Percentiles rank a stretch among this genome's conserved stretches.
These are phyloP conservation scores for Sphenodon punctatus DNA, from an alignment of 2,797 vertebrate species.

Conservation along the genomic window DNA sequence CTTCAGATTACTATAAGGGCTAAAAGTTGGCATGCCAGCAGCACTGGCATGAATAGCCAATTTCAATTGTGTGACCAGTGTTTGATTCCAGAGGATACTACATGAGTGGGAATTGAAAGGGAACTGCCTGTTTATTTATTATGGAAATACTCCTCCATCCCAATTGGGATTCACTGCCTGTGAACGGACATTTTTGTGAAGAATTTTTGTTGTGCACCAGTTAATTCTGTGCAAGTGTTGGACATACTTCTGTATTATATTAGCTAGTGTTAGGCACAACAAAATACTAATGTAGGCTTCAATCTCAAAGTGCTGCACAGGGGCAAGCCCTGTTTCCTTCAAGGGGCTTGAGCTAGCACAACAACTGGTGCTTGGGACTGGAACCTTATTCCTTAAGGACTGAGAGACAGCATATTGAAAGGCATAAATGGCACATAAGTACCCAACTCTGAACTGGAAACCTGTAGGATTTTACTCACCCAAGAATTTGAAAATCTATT, in stretches of 20 bases:
- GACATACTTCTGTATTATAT: not conserved
- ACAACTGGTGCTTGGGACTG: too few species aligned
- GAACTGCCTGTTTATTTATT: slow-evolving; percentile 2
- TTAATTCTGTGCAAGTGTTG: not conserved
- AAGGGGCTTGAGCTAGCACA: too few species aligned
- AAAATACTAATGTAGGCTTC: not conserved
- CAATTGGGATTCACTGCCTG: not conserved
- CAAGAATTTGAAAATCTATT: too few species aligned
- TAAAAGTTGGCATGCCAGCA: slow-evolving; percentile 53
- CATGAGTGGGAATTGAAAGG: not conserved
- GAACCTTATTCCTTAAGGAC: too few species aligned
- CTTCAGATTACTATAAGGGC: slow-evolving; percentile 60
- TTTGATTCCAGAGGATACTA: not conserved
- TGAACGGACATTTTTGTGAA: not conserved
- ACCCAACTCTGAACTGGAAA: too few species aligned
- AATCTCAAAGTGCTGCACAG: too few species aligned
- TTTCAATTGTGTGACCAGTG: not conserved
- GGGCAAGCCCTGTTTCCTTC: too few species aligned
- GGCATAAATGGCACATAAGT: too few species aligned
- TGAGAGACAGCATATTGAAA: too few species aligned
- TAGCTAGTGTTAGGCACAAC: not conserved
- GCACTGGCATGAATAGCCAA: slow-evolving; percentile 14
- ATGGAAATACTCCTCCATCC: not conserved
- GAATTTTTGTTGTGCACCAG: not conserved
- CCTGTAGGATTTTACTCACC: too few species aligned